Conservation (phyloP, 2,797 vertebrate species). For the Halcyon smyrnensis region DNA sequence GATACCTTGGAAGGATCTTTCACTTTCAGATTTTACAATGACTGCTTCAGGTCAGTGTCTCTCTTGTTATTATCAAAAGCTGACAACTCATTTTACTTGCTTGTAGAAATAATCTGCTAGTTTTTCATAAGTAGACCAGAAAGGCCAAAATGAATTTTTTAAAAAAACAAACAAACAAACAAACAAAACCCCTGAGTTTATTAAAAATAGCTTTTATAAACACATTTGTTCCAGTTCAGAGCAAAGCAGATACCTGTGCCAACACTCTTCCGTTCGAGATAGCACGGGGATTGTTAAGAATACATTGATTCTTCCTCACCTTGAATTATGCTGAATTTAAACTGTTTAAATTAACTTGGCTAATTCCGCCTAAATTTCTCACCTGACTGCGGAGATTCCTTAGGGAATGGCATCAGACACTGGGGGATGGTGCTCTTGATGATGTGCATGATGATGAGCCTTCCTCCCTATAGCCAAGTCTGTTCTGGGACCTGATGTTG, state of each 20-base stretch:
- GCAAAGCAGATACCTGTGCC: not conserved
- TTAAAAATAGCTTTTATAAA: not conserved
- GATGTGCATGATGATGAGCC: not conserved
- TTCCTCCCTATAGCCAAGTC: not conserved
- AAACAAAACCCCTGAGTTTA: not conserved
- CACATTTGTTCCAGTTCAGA: not conserved
- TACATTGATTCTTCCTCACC: not conserved
- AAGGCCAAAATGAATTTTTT: not conserved
- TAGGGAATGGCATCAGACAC: not conserved
- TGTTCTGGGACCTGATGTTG: not conserved
- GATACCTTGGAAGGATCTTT: not conserved
- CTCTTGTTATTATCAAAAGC: not conserved
- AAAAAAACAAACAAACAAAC: not conserved
- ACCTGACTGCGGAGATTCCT: not conserved
- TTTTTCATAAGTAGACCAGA: not conserved
- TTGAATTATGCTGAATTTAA: not conserved
- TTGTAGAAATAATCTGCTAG: not conserved
- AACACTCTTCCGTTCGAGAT: not conserved
- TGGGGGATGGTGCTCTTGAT: not conserved
- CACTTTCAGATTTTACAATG: not conserved
- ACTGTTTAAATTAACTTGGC: not conserved
- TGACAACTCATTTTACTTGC: not conserved
- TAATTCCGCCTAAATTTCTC: not conserved
- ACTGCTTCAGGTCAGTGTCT: not conserved
- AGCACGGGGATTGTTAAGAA: not conserved